Percentiles rank a stretch among this genome's conserved stretches.
phyloP scores from a whole-genome alignment of 2,888 invertebrate genomes.

The Eulithis testata region DNA sequence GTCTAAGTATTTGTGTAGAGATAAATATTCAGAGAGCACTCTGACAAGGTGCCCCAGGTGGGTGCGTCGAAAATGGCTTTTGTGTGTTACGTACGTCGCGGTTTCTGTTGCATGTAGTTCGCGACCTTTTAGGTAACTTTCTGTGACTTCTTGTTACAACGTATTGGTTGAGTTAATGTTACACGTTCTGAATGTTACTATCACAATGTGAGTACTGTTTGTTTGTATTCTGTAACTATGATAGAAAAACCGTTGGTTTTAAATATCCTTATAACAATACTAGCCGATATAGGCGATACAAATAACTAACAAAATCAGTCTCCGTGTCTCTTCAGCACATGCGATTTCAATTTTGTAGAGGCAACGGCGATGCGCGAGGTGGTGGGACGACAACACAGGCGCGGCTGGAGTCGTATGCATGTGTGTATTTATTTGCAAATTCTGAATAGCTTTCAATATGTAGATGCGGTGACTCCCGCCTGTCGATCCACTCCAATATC shows the following conservation, averaged over 20 bases:
- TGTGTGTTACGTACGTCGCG: constrained; percentile 59
- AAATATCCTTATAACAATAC: not conserved
- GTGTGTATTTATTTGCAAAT: constrained; percentile 83
- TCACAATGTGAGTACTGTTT: not conserved
- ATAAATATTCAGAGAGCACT: constrained; percentile 39
- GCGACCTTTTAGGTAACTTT: constrained; percentile 41
- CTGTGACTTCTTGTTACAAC: constrained; percentile 33
- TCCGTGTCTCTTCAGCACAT: constrained; percentile 66
- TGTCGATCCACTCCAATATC: constrained; percentile 82
- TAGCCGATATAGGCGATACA: constrained; percentile 15
- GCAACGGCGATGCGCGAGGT: constrained; percentile 66
- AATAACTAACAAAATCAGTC: constrained; percentile 61
- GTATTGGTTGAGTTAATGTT: constrained; percentile 12
- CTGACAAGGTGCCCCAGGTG: constrained; percentile 57
- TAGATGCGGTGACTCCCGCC: constrained; percentile 77
- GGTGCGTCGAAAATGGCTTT: constrained; percentile 70
- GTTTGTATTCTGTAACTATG: not conserved
- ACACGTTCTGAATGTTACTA: constrained; percentile 8
- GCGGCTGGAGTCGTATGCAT: constrained; percentile 61
- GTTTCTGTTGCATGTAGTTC: constrained; percentile 46
- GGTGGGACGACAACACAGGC: constrained; percentile 51
- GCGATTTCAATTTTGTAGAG: constrained; percentile 79
- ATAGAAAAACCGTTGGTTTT: not conserved
- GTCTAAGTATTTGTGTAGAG: constrained; percentile 26
- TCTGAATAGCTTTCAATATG: constrained; percentile 82